phyloP scores from a whole-genome alignment of 2,797 vertebrate species.

The Sphenodon punctatus region DNA sequence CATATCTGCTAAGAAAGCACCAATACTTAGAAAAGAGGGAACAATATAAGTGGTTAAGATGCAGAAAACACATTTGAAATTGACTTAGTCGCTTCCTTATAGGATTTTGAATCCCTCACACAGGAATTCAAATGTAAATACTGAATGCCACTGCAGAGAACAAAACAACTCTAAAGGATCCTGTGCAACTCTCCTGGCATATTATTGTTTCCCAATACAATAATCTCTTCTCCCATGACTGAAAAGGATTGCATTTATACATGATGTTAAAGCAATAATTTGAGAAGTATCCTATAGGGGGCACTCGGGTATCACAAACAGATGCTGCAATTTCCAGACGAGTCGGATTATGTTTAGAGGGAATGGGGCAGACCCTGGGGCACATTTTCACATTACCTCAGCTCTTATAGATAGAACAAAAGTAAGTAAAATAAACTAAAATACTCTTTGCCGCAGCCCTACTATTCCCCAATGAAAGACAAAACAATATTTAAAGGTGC shows the following conservation, averaged over 20 bases:
- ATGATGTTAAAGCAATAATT: slow-evolving; percentile 11
- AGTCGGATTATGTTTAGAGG: not conserved
- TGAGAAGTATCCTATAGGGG: slow-evolving; percentile 75
- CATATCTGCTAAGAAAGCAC: no score
- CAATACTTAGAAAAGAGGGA: not conserved
- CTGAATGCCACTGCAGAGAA: not conserved
- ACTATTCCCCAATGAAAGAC: slow-evolving; percentile 46
- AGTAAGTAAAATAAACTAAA: slow-evolving; percentile 69
- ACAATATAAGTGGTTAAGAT: not conserved
- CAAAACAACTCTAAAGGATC: not conserved
- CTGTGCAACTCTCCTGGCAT: not conserved
- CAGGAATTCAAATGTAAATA: not conserved
- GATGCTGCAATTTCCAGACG: not conserved
- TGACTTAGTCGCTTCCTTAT: not conserved
- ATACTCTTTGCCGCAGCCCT: slow-evolving; percentile 15
- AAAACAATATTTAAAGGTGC: slow-evolving; percentile 65
- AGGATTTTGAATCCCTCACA: not conserved
- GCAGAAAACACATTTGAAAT: not conserved
- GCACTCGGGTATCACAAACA: slow-evolving; percentile 76
- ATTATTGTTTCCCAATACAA: not conserved
- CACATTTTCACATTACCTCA: slow-evolving; percentile 58
- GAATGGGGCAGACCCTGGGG: slow-evolving; percentile 52
- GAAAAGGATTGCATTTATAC: not conserved
- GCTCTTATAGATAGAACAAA: slow-evolving; percentile 67
- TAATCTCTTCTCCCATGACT: accelerated